Evolutionary conservation across 2,888 invertebrate genomes (phyloP).

Genomic region (Peribatodes rhomboidaria): DNA sequence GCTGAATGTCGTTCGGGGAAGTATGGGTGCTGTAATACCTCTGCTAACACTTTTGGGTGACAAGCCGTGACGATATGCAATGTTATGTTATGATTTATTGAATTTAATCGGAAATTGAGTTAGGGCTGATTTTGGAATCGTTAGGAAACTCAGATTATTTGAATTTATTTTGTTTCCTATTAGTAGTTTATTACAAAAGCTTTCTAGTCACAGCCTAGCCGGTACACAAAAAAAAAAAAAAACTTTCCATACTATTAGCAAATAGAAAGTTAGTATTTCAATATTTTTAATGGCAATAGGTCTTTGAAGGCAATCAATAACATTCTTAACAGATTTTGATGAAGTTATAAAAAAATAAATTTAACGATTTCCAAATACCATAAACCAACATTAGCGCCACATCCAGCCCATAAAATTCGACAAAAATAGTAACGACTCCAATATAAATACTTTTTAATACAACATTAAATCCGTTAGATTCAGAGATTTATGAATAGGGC

Average conservation of each 20-base stretch:
- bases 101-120: no score
- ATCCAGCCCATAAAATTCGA: constrained; percentile 35
- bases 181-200: no score
- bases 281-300: constrained; percentile 4
- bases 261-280: not conserved
- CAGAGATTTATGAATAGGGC: constrained; percentile 44
- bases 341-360: constrained; percentile 32
- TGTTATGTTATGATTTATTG: no score
- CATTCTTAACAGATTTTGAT: constrained; percentile 31
- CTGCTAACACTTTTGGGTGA: no score
- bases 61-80: no score
- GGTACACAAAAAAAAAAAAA: not conserved
- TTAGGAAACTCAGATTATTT: no score
- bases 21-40: no score
- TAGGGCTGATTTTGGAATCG: no score
- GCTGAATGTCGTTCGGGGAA: no score
- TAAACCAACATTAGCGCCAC: constrained; percentile 39
- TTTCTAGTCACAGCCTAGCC: no score
- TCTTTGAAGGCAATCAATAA: constrained; percentile 17
- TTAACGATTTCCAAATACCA: constrained; percentile 31
- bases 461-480: constrained; percentile 42
- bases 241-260: not conserved
- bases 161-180: no score
- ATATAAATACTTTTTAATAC: constrained; percentile 44
- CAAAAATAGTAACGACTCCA: constrained; percentile 42